Base-by-base conservation (phyloP, 2,888 invertebrate genomes). In the Hylaea fasciaria region DNA sequence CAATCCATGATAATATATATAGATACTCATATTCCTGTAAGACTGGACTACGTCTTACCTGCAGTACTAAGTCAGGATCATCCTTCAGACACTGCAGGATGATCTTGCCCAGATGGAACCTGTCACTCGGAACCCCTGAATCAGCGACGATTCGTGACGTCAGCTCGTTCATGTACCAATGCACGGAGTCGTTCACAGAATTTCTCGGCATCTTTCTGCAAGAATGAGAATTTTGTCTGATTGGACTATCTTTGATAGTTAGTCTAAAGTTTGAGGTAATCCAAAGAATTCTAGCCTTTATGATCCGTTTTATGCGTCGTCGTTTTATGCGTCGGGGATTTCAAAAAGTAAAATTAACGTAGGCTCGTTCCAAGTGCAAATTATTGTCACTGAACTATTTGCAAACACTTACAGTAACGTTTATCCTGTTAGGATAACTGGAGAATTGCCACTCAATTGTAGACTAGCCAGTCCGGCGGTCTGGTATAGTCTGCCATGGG, bases 31-130 rank as follows among this genome's bases (percentile, higher is more conserved):
- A 22, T 2, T 22, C 5, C 22, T 22, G 22, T 5, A 22, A 5
- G 2, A 22, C 22, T 2, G 22, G 2, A 22, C 22, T 22, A 5
- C 22, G 5, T 5, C 47, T 28, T 54, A 84, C 86, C 77, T 86
- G 85, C 29, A 80, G 53, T 0, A 84, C 49, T 45, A 81, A 76
- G 4, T 83, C 81, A 0, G 81, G 83, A 0, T 70, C 82, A 66
- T 86, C 84, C 50, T 78, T 84, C 45, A 86, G 69, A 57, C 82
- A 76, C 59, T 80, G 82, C 62, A 86, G 55, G n/a, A 86, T 62
- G 3, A 87, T 76, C 62, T 87, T 87, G 5, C 86, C 87, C 5
- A 87, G 69, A 37, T 86, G 86, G 47, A 67, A 69, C 49, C 84
- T 65, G 65, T 87, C 86, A 0, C 70, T 63, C 0, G 85, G 77